Evolutionary conservation across 1,140 invertebrate genomes (phyloP).

Genomic region (Antheraea pernyi): DNA sequence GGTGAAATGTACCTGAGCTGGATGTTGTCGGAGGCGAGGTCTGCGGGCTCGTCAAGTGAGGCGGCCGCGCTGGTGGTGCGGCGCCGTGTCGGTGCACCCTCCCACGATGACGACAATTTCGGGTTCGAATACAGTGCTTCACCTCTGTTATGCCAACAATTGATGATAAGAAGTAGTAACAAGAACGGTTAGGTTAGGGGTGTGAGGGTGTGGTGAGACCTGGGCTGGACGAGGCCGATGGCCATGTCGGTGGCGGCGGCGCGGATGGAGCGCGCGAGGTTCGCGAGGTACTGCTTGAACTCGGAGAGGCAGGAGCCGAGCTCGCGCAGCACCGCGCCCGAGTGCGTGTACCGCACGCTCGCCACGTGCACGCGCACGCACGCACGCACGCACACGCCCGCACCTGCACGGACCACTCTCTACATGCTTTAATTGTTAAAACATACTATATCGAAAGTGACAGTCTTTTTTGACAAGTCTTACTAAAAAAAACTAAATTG

Average conservation of each 20-base stretch:
- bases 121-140: conserved; percentile 80
- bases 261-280: conserved; percentile 90
- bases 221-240: conserved; percentile 90
- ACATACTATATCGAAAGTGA: too few species aligned
- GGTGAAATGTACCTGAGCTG: conserved; percentile 54
- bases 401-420: too few species aligned
- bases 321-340: conserved; percentile 91
- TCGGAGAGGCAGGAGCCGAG: conserved; percentile 89
- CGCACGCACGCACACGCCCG: conserved; percentile 24
- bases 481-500: too few species aligned
- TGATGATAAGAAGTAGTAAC: too few species aligned
- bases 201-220: conserved; percentile 50
- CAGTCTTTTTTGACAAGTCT: too few species aligned
- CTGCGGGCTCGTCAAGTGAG: conserved; percentile 64
- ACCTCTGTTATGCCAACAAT: conserved; percentile 40
- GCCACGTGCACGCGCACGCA: conserved; percentile 87
- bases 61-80: conserved; percentile 60
- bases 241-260: conserved; percentile 96
- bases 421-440: too few species aligned
- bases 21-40: conserved; percentile 51
- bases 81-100: conserved; percentile 65
- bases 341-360: conserved; percentile 96
- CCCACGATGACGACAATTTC: conserved; percentile 73
- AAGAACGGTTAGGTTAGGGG: too few species aligned
- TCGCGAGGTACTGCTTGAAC: conserved; percentile 84